Percentiles rank a stretch among this genome's conserved stretches.
phyloP scores from a whole-genome alignment of 2,797 vertebrate genomes.

The Coilia nasus region DNA sequence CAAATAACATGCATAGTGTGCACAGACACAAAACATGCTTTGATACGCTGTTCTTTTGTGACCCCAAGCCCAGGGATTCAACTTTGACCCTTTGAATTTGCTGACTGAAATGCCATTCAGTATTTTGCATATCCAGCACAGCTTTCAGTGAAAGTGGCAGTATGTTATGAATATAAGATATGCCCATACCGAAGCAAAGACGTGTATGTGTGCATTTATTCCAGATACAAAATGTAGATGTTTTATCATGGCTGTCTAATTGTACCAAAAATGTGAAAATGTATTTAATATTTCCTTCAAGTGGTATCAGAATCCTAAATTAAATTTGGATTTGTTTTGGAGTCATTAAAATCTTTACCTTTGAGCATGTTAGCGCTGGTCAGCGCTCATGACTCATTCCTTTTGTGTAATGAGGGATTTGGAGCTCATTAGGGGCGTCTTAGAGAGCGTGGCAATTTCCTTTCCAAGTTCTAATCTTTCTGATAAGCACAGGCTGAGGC shows the following conservation, averaged over 20 bases:
- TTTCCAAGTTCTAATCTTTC: neutral
- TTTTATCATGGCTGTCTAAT: neutral
- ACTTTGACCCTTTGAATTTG: conserved; percentile 74
- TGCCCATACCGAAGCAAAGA: neutral
- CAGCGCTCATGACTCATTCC: neutral
- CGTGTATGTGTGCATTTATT: neutral
- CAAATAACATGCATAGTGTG: neutral
- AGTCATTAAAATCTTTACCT: conserved; percentile 3
- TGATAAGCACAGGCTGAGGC: neutral
- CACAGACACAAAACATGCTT: conserved; percentile 60
- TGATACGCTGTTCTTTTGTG: conserved; percentile 73
- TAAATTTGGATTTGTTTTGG: neutral
- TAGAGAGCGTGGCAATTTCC: conserved; percentile 22
- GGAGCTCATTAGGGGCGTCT: conserved; percentile 16
- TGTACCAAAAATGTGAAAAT: neutral
- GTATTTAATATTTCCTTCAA: neutral
- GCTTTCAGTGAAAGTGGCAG: neutral
- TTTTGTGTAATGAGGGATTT: conserved; percentile 8
- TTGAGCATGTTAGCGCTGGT: neutral
- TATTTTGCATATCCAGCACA: conserved; percentile 45
- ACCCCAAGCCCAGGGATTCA: conserved; percentile 70
- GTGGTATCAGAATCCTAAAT: neutral
- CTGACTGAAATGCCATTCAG: conserved; percentile 72
- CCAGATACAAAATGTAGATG: neutral
- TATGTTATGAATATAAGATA: neutral